A percentile compares a stretch with the other conserved stretches of the same genome.
These are phyloP conservation scores for Periparus ater DNA, from an alignment of 2,797 vertebrate genomes.

Conservation along the genomic window DNA sequence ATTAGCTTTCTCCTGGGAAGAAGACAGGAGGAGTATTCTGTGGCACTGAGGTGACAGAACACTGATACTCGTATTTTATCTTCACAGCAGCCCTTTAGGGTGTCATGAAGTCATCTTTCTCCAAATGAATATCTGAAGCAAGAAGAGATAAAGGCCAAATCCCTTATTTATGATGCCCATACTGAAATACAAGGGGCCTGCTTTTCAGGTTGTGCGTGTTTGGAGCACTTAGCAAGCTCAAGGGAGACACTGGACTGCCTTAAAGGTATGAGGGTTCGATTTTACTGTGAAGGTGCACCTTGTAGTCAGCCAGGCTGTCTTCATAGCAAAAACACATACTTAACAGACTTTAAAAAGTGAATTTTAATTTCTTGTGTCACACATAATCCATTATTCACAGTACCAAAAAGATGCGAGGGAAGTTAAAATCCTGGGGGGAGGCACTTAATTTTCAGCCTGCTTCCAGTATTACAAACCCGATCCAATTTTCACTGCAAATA, in stretches of 20 bases:
- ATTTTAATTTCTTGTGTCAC: background rate
- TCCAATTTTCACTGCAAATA: background rate
- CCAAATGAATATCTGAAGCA: background rate
- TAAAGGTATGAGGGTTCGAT: background rate
- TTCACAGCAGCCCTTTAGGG: background rate
- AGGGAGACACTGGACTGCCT: background rate
- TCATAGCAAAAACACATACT: background rate
- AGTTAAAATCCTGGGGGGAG: background rate
- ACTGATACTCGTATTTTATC: background rate
- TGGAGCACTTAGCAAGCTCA: background rate
- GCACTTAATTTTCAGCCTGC: background rate
- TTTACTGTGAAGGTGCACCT: background rate
- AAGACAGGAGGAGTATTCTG: background rate
- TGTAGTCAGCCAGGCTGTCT: background rate
- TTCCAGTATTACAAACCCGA: background rate
- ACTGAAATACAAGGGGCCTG: background rate
- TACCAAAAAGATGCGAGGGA: background rate
- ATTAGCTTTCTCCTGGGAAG: background rate
- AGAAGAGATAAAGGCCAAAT: background rate
- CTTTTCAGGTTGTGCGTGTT: background rate
- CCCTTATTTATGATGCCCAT: background rate
- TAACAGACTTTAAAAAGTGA: background rate
- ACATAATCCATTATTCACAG: background rate
- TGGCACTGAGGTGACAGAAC: background rate
- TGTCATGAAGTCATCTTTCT: fast-evolving